Evolutionary conservation across 1,140 invertebrate genomes (phyloP).

Genomic region (Trialeurodes vaporariorum): DNA sequence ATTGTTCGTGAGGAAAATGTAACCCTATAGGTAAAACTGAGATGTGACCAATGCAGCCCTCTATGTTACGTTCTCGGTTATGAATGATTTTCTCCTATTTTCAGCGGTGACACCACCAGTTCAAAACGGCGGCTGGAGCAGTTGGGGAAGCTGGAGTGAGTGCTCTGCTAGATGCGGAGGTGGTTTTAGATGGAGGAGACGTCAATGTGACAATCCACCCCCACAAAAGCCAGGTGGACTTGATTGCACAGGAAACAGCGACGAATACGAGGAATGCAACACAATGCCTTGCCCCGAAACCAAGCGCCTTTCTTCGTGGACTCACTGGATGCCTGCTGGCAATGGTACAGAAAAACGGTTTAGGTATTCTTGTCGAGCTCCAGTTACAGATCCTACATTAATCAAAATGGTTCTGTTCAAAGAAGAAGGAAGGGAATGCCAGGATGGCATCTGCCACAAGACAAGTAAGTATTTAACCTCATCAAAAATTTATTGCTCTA

Average conservation of each 20-base stretch:
- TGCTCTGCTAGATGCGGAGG: slow-evolving; percentile 47
- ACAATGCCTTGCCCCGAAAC: slow-evolving; percentile 50
- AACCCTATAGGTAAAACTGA: too few species aligned
- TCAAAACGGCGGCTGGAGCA: slow-evolving; percentile 58
- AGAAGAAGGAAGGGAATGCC: slow-evolving; percentile 65
- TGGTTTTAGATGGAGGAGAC: slow-evolving; percentile 37
- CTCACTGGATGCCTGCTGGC: slow-evolving; percentile 53
- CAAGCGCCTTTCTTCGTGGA: slow-evolving; percentile 55
- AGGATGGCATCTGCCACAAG: slow-evolving; percentile 42
- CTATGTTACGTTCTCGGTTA: too few species aligned
- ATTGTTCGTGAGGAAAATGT: too few species aligned
- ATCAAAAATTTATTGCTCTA: too few species aligned
- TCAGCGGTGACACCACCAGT: slow-evolving; percentile 41
- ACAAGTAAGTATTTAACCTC: slow-evolving; percentile 21
- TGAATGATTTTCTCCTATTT: slow-evolving; percentile 15
- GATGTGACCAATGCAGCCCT: too few species aligned
- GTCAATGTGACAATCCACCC: slow-evolving; percentile 51
- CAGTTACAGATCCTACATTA: slow-evolving; percentile 48
- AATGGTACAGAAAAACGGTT: slow-evolving; percentile 56
- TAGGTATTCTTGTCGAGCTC: slow-evolving; percentile 63
- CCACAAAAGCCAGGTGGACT: slow-evolving; percentile 46
- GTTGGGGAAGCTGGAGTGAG: slow-evolving; percentile 56
- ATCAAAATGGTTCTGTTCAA: slow-evolving; percentile 51
- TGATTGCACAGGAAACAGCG: slow-evolving; percentile 52
- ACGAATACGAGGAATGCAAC: slow-evolving; percentile 46